phyloP scores from a whole-genome alignment of 2,888 invertebrate species.

The Uloborus plumipes region DNA sequence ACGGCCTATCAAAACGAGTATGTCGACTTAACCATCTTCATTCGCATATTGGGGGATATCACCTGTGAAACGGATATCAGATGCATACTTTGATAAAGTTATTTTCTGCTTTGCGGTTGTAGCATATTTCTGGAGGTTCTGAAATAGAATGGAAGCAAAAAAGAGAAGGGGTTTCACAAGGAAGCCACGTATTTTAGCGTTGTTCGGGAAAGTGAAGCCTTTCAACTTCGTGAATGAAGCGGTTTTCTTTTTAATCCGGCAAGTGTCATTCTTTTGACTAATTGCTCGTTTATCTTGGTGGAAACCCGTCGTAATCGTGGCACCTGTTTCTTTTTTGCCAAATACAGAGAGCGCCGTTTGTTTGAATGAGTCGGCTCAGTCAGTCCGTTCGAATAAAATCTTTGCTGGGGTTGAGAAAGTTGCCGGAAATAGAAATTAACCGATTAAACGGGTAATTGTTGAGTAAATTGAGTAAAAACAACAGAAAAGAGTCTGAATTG shows the following conservation, averaged over 20 bases:
- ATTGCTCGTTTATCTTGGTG: no score
- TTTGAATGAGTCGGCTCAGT: neutral
- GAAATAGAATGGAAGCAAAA: neutral
- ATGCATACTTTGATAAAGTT: constrained; percentile 3
- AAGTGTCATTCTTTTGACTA: no score
- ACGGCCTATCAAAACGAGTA: no score
- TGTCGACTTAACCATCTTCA: neutral
- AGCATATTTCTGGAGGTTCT: neutral
- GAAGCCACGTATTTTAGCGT: constrained; percentile 1
- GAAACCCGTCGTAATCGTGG: no score
- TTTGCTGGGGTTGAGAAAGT: no score
- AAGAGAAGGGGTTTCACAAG: neutral
- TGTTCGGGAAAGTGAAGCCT: constrained; percentile 3
- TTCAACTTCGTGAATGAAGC: constrained; percentile 7
- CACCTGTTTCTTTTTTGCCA: no score
- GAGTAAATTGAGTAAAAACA: no score
- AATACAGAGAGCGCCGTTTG: neutral
- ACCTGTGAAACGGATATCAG: neutral
- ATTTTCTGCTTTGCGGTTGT: constrained; percentile 1
- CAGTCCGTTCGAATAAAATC: no score
- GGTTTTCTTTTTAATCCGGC: neutral
- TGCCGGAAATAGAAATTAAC: no score
- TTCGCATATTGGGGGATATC: neutral
- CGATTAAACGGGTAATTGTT: no score
- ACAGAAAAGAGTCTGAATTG: no score